A percentile compares a stretch with the other conserved stretches of the same genome.
Conservation (phyloP, 2,888 invertebrate species). For the Acanthosoma haemorrhoidale region DNA sequence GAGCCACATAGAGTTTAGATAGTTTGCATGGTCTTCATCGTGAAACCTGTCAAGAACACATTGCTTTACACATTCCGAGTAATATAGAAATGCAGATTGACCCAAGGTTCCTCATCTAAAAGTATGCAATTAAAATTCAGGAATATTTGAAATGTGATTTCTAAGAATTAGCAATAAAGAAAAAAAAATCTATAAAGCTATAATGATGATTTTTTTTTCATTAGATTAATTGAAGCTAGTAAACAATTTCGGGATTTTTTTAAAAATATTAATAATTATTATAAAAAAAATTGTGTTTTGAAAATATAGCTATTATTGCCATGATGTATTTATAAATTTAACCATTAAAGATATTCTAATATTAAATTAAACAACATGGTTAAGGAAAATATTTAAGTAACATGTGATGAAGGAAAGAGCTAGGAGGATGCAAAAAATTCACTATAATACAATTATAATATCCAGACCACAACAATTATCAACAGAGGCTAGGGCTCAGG, state of each 20-base stretch:
- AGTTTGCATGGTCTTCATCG: slow-evolving; percentile 97
- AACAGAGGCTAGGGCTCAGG: slow-evolving; percentile 35
- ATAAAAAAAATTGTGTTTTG: too few relatives aligned
- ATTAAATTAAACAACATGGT: neutral
- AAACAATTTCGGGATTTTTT: too few relatives aligned
- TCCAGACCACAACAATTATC: slow-evolving; percentile 11
- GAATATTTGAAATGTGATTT: neutral
- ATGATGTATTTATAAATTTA: too few relatives aligned
- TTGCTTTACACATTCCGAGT: slow-evolving; percentile 4
- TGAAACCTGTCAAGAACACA: slow-evolving; percentile 68
- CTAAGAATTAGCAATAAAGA: neutral
- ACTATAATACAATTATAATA: slow-evolving; percentile 19
- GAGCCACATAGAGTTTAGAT: slow-evolving; percentile 99
- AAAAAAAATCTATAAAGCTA: neutral
- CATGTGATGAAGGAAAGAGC: slow-evolving; percentile 19
- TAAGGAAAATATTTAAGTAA: neutral
- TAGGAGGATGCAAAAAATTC: slow-evolving; percentile 29
- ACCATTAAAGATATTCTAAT: neutral
- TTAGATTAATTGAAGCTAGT: neutral
- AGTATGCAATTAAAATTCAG: neutral
- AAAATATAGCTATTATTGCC: too few relatives aligned
- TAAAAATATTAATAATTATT: too few relatives aligned
- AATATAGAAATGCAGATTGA: neutral
- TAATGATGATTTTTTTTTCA: neutral
- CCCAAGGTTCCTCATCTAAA: neutral